Base-by-base conservation (phyloP, 1,140 invertebrate species). In the Thaumatotibia leucotreta region DNA sequence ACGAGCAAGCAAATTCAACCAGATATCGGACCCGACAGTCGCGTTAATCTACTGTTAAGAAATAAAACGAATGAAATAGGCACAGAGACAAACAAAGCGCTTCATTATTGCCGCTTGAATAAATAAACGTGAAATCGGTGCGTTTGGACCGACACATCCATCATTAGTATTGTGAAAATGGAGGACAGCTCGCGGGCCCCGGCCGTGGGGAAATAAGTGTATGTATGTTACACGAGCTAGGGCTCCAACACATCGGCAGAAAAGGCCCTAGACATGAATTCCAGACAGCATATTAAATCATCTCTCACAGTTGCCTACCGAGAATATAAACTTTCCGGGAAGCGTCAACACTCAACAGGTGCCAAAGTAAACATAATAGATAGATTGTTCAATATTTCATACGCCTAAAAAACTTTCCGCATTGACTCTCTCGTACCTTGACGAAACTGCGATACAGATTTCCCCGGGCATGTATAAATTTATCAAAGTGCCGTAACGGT, bases 381-480 rank as follows among this genome's bases (percentile, higher is more conserved):
- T 45, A 20, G 0, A 39, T 54, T 54, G 23, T 17, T 29, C 14
- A 31, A 58, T 58, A 58, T 58, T 58, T 27, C 23, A 58, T 64
- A 49, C n/a, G 62, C 62, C 14, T 20, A 58, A 58, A 65, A 50
- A 65, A 54, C 17, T 58, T 54, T 58, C 52, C 14, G 10, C 52
- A 58, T 27, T 10, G 39, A 27, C 11, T 58, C 52, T n/a, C 24
- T 58, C 20, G 24, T 14, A 9, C n/a, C 10, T 54, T 58, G 52
- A 58, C 4, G 52, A 58, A 58, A 58, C 52, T 58, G 23, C 52
- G 52, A 14, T 58, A 61, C 29, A 68, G 33, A 72, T 68, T 72
- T 72, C 70, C 70, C 70, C 49, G 33, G 69, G 69, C 33, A 63
- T 68, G 61, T 63, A 72, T 72, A 66, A 68, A 68, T 72, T 72